Evolutionary conservation across 2,888 invertebrate genomes (phyloP).

Genomic region (Diadromus collaris): DNA sequence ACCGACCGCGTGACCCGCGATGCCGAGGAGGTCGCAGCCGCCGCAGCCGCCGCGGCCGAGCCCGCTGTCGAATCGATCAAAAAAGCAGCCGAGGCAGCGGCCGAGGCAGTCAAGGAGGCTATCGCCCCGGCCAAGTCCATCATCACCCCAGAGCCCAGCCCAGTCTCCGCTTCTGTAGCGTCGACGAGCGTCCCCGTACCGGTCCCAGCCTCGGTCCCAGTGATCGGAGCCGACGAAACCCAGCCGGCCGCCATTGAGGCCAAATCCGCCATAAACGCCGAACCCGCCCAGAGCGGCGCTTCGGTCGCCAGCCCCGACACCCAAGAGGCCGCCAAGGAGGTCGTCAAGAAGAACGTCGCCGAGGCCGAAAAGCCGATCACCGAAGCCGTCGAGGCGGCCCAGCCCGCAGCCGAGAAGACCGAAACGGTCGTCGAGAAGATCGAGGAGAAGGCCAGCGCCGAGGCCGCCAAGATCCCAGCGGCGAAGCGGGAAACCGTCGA

Average conservation of each 20-base stretch:
- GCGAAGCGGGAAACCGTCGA: slow-evolving; percentile 30
- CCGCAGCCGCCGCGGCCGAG: slow-evolving; percentile 69
- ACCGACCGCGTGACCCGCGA: slow-evolving; percentile 75
- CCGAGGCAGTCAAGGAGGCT: not conserved
- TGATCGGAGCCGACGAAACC: slow-evolving; percentile 43
- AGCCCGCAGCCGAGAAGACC: not conserved
- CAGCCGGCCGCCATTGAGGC: slow-evolving; percentile 44
- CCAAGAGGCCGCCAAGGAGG: slow-evolving; percentile 57
- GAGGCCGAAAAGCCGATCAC: slow-evolving; percentile 31
- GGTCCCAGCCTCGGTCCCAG: slow-evolving; percentile 3
- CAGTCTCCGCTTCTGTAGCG: not conserved
- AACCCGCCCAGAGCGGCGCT: slow-evolving; percentile 16
- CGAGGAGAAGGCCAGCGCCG: not conserved
- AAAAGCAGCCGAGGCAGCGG: slow-evolving; percentile 8
- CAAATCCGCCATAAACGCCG: slow-evolving; percentile 41
- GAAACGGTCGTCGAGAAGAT: not conserved
- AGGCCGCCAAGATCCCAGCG: not conserved
- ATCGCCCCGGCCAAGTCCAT: not conserved
- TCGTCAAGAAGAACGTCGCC: slow-evolving; percentile 38
- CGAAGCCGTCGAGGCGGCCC: not conserved
- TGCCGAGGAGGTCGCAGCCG: slow-evolving; percentile 67
- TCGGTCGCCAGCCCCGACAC: not conserved
- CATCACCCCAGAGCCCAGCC: not conserved
- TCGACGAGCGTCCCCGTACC: not conserved
- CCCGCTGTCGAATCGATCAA: slow-evolving; percentile 43